Evolutionary conservation across 2,113 vertebrate species (phyloP), one percentile per base, ranked within the genome.

Genomic region (Nothoprocta pentlandii): DNA sequence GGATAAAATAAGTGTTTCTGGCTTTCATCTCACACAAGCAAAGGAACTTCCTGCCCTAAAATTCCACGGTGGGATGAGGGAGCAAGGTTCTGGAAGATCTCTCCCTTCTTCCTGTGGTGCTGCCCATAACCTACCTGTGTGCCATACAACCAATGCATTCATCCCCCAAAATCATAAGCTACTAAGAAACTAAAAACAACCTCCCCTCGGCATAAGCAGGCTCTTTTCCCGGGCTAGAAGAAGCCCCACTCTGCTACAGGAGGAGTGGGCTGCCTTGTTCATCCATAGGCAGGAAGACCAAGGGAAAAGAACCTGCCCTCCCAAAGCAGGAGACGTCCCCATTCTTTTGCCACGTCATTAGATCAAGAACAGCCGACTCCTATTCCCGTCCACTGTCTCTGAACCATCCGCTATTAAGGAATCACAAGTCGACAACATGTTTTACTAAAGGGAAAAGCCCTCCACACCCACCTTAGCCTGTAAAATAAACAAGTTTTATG

Each of bases 51-150:
- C 46, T 87, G 96, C 68, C 93, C 46, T 91, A 69, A 81, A 94
- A 85, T 80, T 61, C 46, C 46, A 84, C 89, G 62, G 94, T 61
- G 44, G 91, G 53, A 81, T 0, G 10, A 80, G 36, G 67, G 59
- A 62, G 23, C n/a, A 49, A 89, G 73, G 75, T 69, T 89, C 80
- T 67, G 84, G 71, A 87, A 94, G 86, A 59, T 89, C 51, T 90
- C 93, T 96, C 79, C 79, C 69, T 80, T 47, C 23, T 67, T 83
- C 75, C 77, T 74, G 73, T 81, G 30, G 80, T 87, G 87, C 73
- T 86, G 87, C 92, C 87, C 92, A 95, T 75, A 97, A 98, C 98
- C 97, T 98, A 98, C 98, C 98, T 98, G 97, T 91, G 93, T 63
- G 91, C 92, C 56, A 94, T 83, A 96, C 32, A 64, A 80, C 64